Evolutionary conservation across 2,797 vertebrate species (phyloP).

Genomic region (Bucorvus abyssinicus): DNA sequence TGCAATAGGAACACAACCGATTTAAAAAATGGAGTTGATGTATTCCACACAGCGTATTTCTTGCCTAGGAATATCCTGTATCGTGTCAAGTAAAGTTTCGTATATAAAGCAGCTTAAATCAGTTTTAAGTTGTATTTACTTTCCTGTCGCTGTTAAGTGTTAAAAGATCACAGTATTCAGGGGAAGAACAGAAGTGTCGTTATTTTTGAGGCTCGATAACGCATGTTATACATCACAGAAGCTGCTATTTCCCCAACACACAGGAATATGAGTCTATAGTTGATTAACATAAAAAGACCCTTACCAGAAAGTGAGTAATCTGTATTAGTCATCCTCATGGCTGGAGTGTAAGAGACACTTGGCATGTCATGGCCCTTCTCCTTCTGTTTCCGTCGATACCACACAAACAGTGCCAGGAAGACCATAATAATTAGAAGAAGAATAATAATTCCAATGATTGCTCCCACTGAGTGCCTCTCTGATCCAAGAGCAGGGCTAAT

Average conservation of each 20-base stretch:
- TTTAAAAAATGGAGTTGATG: neutral
- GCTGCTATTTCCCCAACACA: conserved; percentile 4
- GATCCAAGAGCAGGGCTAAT: conserved; percentile 94
- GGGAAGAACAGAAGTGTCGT: neutral
- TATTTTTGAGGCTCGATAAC: neutral
- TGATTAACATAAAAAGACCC: conserved; percentile 65
- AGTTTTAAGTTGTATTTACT: neutral
- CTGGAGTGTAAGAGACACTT: conserved; percentile 94
- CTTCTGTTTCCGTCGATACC: conserved; percentile 93
- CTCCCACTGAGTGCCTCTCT: conserved; percentile 94
- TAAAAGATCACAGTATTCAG: neutral
- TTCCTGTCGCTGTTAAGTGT: neutral
- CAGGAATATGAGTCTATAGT: conserved; percentile 23
- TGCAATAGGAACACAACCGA: neutral
- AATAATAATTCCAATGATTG: conserved; percentile 94
- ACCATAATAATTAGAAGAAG: conserved; percentile 95
- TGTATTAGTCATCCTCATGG: conserved; percentile 91
- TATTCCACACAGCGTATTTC: neutral
- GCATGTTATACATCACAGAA: neutral
- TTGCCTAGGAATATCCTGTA: neutral
- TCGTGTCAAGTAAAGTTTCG: neutral
- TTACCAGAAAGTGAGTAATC: conserved; percentile 97
- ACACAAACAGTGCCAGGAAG: conserved; percentile 94
- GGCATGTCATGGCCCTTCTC: conserved; percentile 96
- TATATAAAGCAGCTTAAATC: neutral